Evolutionary conservation across 2,888 invertebrate genomes (phyloP), one percentile per base, ranked within the genome.

Genomic region (Rotaria macrura): DNA sequence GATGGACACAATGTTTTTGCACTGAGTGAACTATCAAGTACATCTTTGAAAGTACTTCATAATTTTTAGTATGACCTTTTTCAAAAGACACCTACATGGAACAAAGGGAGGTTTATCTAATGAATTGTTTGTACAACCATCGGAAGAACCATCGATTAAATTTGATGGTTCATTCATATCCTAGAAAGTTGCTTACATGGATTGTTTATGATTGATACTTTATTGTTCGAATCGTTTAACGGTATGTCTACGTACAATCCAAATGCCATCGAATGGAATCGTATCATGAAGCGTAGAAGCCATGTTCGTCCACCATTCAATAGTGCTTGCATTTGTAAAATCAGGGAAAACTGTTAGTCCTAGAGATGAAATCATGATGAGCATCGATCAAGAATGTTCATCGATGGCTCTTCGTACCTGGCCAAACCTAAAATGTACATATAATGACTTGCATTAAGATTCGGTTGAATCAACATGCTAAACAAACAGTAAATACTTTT

Each of bases 91-190:
- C 74, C 38, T 74, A 74, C 89, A 87, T 85, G 89, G 90, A 12
- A 88, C 87, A 87, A 89, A 90, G 12, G 90, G 90, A 43, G 90
- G 90, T 38, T 89, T 88, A 86, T 90, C 89, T 2, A 88, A 87
- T 49, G 86, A 88, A 85, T 88, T 87, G n/a, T 84, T 85, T 6
- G 84, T 23, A 87, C 90, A 91, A 12, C 90, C 90, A 49, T 84
- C 29, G 4, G 84, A 86, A 29, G 90, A 90, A 12, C 90, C 90
- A 84, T 86, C 87, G 20, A 89, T 88, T 87, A 90, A 90, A 87
- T 89, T 90, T 14, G 90, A 90, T 10, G 90, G 90, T 86, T 91
- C 91, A 88, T 91, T 91, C 90, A 90, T 91, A 87, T 91, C 52
- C 52, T 52, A 52, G 52, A 52, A 52, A 52, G 12, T 20, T 20